These are phyloP conservation scores for Gallirallus australis DNA, from an alignment of 2,797 vertebrate species.

Conservation along the genomic window DNA sequence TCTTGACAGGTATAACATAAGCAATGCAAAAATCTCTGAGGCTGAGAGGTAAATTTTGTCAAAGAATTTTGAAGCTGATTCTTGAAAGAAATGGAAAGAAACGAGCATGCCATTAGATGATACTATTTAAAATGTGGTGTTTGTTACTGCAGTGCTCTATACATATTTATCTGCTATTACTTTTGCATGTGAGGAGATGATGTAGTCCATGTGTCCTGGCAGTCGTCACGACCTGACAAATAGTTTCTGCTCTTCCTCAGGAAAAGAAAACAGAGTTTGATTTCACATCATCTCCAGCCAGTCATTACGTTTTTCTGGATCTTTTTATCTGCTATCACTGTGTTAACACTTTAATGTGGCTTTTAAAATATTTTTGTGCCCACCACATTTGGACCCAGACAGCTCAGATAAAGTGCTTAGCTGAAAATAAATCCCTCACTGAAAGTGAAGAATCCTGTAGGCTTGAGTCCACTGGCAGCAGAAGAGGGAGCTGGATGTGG, in stretches of 20 bases:
- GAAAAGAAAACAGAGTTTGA: background rate
- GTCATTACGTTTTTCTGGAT: background rate
- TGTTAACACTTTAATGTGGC: background rate
- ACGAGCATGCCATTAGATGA: conserved; percentile 49
- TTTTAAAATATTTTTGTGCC: background rate
- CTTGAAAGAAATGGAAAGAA: conserved; percentile 64
- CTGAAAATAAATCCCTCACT: background rate
- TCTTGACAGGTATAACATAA: conserved; percentile 86
- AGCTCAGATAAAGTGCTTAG: background rate
- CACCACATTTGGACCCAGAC: background rate
- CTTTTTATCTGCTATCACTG: background rate
- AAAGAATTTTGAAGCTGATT: conserved; percentile 71
- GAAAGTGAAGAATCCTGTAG: background rate
- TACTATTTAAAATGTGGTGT: background rate
- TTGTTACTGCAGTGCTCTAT: conserved; percentile 5
- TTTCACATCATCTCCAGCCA: background rate
- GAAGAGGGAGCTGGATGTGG: background rate
- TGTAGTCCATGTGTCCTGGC: background rate
- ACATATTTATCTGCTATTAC: conserved; percentile 44
- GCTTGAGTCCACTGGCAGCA: background rate
- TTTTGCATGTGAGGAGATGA: background rate
- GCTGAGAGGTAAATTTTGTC: conserved; percentile 73
- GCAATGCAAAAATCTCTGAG: conserved; percentile 76
- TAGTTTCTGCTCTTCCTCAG: background rate
- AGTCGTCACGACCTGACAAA: background rate